Conservation (phyloP, 2,113 vertebrate species). For the Ornithorhynchus anatinus region DNA sequence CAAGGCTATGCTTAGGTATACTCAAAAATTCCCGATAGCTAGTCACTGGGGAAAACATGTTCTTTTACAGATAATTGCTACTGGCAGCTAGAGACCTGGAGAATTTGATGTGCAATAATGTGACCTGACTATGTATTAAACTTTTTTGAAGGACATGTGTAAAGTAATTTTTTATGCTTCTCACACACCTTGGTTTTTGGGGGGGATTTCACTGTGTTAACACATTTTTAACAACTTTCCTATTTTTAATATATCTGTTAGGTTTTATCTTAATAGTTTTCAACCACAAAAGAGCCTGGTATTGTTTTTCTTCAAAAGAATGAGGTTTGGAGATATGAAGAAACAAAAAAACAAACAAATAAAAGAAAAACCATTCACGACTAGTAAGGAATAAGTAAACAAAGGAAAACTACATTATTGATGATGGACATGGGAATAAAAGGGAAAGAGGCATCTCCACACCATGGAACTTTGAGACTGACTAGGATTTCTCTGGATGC, state of each 20-base stretch:
- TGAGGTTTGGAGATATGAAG: conserved; percentile 22
- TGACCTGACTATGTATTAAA: conserved; percentile 89
- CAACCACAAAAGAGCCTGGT: conserved; percentile 37
- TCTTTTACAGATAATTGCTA: conserved; percentile 94
- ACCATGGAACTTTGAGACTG: conserved; percentile 44
- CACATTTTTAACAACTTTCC: conserved; percentile 70
- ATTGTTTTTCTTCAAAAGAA: conserved; percentile 42
- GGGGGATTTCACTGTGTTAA: conserved; percentile 47
- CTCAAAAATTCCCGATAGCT: conserved; percentile 77
- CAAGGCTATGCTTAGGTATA: conserved; percentile 84
- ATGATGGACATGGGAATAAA: conserved; percentile 45
- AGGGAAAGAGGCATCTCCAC: no score
- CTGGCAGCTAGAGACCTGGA: conserved; percentile 87
- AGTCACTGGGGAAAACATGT: conserved; percentile 85
- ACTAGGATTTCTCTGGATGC: not conserved
- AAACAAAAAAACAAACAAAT: conserved; percentile 19
- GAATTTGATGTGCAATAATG: conserved; percentile 87
- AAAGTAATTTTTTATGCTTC: conserved; percentile 77
- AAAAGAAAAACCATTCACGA: conserved; percentile 43
- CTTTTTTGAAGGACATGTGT: conserved; percentile 88
- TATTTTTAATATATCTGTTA: conserved; percentile 64
- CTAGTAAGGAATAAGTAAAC: conserved; percentile 61
- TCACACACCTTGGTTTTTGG: conserved; percentile 57
- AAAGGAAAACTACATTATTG: conserved; percentile 61
- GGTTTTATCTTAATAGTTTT: conserved; percentile 64